A percentile compares a stretch with the other conserved stretches of the same genome.
Evolutionary conservation across 2,797 vertebrate species (phyloP).

Genomic region (Syngnathus rostellatus): DNA sequence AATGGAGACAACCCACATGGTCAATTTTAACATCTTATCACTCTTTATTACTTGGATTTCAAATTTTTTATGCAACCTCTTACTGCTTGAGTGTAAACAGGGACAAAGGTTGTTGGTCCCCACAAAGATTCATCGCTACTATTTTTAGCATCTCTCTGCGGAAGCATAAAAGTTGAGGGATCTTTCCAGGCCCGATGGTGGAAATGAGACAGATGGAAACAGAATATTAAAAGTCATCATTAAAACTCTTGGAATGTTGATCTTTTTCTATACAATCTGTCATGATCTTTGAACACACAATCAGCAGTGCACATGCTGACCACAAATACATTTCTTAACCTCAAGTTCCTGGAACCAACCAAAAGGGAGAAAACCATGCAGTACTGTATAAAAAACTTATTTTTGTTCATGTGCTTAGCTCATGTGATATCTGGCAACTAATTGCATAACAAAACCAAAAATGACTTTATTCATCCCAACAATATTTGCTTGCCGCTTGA

Average conservation of each 20-base stretch:
- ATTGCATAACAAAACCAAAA: background rate
- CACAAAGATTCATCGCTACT: conserved; percentile 7
- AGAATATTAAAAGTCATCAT: conserved; percentile 33
- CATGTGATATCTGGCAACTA: background rate
- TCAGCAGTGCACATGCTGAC: background rate
- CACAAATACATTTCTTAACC: background rate
- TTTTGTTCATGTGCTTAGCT: background rate
- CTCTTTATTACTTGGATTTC: background rate
- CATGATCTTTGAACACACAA: background rate
- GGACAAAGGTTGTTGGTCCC: background rate
- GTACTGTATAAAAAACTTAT: background rate
- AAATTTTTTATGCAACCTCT: conserved; percentile 3
- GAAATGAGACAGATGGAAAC: conserved; percentile 30
- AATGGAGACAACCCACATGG: too few species aligned
- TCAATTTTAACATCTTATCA: background rate
- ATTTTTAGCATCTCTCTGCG: conserved; percentile 27
- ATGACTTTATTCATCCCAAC: background rate
- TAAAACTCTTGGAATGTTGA: conserved; percentile 29
- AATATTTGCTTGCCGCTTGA: background rate
- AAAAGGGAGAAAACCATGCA: background rate
- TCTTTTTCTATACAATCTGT: conserved; percentile 11
- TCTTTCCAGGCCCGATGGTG: conserved; percentile 2
- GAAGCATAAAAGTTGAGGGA: conserved; percentile 39
- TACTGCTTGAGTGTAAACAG: conserved; percentile 33
- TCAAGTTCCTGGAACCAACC: background rate